These are phyloP conservation scores for Daktulosphaira vitifoliae DNA, from an alignment of 1,140 invertebrate genomes.

Conservation along the genomic window DNA sequence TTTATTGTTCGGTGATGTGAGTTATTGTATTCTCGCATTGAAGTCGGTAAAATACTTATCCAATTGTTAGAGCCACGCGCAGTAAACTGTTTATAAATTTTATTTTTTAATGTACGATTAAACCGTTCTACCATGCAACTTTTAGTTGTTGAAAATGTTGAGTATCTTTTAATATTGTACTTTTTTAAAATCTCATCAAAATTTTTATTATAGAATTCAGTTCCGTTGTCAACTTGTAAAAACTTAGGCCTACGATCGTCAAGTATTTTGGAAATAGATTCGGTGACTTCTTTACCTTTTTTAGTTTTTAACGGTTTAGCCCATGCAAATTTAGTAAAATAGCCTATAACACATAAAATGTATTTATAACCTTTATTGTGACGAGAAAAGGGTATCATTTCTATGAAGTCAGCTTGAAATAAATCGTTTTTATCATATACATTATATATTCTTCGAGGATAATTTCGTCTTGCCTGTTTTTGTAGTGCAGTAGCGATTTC, in stretches of 20 bases:
- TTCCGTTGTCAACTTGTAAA: too few relatives aligned
- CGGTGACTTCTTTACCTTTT: conserved; percentile 40
- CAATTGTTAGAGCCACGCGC: neutral
- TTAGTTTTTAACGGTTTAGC: conserved; percentile 46
- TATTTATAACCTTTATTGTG: too few relatives aligned
- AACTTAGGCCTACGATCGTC: too few relatives aligned
- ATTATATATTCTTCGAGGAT: conserved; percentile 28
- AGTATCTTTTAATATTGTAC: too few relatives aligned
- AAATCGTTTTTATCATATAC: conserved; percentile 34
- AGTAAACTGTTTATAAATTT: neutral
- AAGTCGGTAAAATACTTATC: conserved; percentile 11
- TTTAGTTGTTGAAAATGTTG: neutral
- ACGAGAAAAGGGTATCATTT: too few relatives aligned
- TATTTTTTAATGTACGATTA: conserved; percentile 1
- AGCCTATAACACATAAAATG: conserved; percentile 46
- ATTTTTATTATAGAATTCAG: too few relatives aligned
- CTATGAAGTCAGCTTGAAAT: conserved; percentile 37
- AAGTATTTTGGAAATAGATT: conserved; percentile 40
- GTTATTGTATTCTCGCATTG: too few relatives aligned
- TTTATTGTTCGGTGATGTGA: too few relatives aligned
- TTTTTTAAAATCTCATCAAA: too few relatives aligned
- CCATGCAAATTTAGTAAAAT: too few relatives aligned
- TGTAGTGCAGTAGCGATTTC: too few relatives aligned
- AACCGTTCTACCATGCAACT: neutral
- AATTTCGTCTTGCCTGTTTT: conserved; percentile 34